Evolutionary conservation across 2,113 vertebrate species (phyloP), one percentile per base, ranked within the genome.

Genomic region (Ibidorhyncha struthersii): DNA sequence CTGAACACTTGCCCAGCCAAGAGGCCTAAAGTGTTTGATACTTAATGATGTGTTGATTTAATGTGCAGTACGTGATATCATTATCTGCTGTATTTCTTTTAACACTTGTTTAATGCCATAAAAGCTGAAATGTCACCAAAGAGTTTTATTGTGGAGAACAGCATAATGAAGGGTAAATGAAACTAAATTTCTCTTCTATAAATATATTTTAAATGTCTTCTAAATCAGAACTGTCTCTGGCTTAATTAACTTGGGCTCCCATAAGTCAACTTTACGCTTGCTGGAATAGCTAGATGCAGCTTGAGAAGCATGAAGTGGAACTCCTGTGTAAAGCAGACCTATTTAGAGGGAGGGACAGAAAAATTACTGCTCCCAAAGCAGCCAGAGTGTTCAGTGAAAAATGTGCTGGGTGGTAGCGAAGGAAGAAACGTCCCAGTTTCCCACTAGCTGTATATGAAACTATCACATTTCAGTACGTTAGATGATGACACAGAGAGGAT

Each of bases 161-260:
- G 16, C 14, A 20, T 72, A 50, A 36, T 73, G 72, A 94, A 78
- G n/a, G 32, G 32, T 81, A 63, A 81, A 81, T 38, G 8, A 32
- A 71, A 78, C 25, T 49, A 12, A 58, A 41, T 88, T 82, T 88
- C 17, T 80, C 8, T 59, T 81, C 41, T 71, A 13, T 65, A 88
- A 77, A 69, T 70, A 17, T 69, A 32, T 83, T 93, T 88, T 58
- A 70, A 92, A 66, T 72, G 14, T 90, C 71, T 93, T 13, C 45
- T 90, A 38, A 80, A 58, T 82, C 50, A 80, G 78, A 76, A 80
- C 32, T 58, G 17, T 61, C 53, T 77, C 74, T 73, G 36, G n/a
- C 62, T 86, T 93, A 90, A 92, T 92, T 93, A 90, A 38, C 10
- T 90, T 19, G 65, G 18, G 22, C 27, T 96, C 94, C 55, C n/a